Evolutionary conservation across 2,113 vertebrate species (phyloP).

Genomic region (Prunella fulvescens): DNA sequence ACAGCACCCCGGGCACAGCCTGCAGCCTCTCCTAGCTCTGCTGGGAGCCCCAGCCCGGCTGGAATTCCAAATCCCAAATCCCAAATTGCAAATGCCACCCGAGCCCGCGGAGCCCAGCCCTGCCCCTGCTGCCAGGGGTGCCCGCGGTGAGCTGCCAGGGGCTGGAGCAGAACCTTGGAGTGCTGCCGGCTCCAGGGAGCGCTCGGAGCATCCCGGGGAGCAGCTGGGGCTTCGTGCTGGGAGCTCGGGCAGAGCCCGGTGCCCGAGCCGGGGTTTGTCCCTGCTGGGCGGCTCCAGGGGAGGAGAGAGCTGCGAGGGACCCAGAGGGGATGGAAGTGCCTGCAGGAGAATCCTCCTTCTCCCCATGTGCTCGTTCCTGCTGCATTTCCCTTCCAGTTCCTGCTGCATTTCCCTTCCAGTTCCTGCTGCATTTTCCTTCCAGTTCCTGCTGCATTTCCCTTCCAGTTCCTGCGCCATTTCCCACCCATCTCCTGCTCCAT

Average conservation of each 20-base stretch:
- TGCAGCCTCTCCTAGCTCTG: not conserved
- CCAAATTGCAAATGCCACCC: too few species aligned
- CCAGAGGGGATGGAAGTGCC: not conserved
- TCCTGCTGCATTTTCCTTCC: too few species aligned
- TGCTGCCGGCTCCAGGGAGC: not conserved
- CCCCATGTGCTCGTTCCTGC: not conserved
- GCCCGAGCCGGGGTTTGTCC: not conserved
- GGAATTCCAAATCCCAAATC: not conserved
- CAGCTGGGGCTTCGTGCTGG: not conserved
- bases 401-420: not conserved
- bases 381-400: not conserved
- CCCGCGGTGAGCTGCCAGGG: too few species aligned
- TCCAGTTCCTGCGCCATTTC: not conserved
- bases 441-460: not conserved
- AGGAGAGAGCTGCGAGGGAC: not conserved
- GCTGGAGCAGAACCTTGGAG: not conserved
- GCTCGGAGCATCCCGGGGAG: not conserved
- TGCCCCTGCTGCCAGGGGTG: not conserved
- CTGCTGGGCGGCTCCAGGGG: fast-evolving
- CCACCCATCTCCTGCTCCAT: not conserved
- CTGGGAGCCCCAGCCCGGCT: not conserved
- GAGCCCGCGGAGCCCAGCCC: not conserved
- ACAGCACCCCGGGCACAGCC: not conserved
- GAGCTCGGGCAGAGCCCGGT: not conserved
- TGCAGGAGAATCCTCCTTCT: not conserved